Evolutionary conservation across 2,113 vertebrate genomes (phyloP), one percentile per base, ranked within the genome.

Genomic region (Alouatta palliata): DNA sequence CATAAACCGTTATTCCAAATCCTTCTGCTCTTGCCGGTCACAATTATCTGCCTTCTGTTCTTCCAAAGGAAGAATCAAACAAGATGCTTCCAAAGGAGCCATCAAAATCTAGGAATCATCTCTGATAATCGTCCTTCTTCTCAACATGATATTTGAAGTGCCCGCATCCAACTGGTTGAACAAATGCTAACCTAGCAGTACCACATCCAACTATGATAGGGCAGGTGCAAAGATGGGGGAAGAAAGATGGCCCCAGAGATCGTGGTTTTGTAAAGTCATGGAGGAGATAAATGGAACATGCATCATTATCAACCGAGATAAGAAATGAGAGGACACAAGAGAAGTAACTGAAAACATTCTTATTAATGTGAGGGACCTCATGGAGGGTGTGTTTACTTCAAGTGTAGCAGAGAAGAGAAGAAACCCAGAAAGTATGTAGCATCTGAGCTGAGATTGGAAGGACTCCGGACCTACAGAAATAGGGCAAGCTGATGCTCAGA

Each of bases 101-200:
- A 70, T 92, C 20, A 56, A 40, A 37, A 66, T 32, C 61, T 40
- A 73, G 40, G 8, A 32, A 8, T 35, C 43, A 21, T 16, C 32
- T 35, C 61, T 12, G 10, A 32, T 9, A 25, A 45, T 25, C 21
- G 14, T 52, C n/a, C 32, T 83, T 25, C 32, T 66, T 68, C 49
- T 79, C n/a, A 0, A 2, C 0, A 0, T 23, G 61, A 40, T 64
- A 3, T 71, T 32, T 4, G 43, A 58, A 91, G 49, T 1, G 30
- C 17, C 2, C 0, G 1, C 2, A 25, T 47, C 14, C 14, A 2
- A 0, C 8, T 47, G 7, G 37, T 16, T 43, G 9, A 25, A 35
- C 14, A 45, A 43, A 13, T 8, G 0, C 14, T 81, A 8, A 25
- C 25, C 54, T 11, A 16, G 17, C 27, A 77, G 40, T 11, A 8